Conservation (phyloP, 2,888 invertebrate genomes). For the Andrena praecox region DNA sequence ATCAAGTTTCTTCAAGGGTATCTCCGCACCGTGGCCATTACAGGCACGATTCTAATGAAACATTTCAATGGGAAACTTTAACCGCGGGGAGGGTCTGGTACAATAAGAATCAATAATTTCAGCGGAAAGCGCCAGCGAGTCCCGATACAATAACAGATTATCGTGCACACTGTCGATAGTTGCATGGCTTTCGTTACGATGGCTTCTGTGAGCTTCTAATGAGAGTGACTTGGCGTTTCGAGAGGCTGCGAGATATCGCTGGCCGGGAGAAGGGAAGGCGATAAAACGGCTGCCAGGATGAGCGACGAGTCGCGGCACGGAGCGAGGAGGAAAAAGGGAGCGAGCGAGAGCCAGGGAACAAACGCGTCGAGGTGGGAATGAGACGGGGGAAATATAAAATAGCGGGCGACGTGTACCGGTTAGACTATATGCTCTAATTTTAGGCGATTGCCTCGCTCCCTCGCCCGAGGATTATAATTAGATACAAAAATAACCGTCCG, state of each 20-base stretch:
- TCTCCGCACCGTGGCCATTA: too few species aligned
- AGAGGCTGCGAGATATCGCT: conserved; percentile 24
- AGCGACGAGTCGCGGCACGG: conserved; percentile 54
- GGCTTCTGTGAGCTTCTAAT: conserved; percentile 13
- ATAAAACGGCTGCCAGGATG: conserved; percentile 63
- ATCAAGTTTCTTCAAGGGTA: too few species aligned
- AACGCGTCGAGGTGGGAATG: conserved; percentile 43
- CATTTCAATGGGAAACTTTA: too few species aligned
- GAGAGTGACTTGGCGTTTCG: conserved; percentile 12
- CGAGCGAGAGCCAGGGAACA: conserved; percentile 23
- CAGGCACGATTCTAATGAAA: too few species aligned
- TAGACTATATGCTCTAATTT: conserved; percentile 84
- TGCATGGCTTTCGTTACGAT: neutral
- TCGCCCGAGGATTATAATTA: conserved; percentile 84
- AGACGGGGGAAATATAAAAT: conserved; percentile 76
- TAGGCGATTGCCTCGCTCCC: conserved; percentile 84
- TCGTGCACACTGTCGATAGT: neutral
- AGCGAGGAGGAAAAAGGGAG: conserved; percentile 41
- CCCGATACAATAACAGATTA: neutral
- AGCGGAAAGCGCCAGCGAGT: neutral
- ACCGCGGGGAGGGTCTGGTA: too few species aligned
- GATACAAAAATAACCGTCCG: conserved; percentile 84
- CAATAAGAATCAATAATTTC: conserved; percentile 7
- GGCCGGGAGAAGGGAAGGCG: conserved; percentile 46
- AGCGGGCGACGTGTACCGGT: conserved; percentile 76